Base-by-base conservation (phyloP, 2,888 invertebrate genomes). In the Agrochola lota region DNA sequence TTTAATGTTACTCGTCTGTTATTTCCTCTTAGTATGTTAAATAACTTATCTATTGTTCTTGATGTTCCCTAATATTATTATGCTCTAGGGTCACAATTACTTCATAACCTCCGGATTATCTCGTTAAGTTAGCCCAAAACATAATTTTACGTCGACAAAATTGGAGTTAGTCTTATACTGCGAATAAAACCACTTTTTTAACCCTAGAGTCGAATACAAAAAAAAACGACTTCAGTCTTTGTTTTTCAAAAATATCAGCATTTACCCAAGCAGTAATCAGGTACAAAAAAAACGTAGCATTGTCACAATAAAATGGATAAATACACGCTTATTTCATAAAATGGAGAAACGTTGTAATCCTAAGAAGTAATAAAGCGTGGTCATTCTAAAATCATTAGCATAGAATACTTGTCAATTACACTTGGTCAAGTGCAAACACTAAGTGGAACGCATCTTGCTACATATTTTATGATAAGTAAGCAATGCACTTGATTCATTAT, bases 361-460 rank as follows among this genome's bases (percentile, higher is more conserved):
- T 57, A 7, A 11, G 11, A 20, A 55, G 7, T 11, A 20, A 35
- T 11, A 3, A 57, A 75, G 20, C 55, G 78, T 93, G 89, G 94
- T 89, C 88, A 89, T 91, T 79, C 75, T 85, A 90, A 77, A 75
- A 63, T 76, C 80, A 89, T 78, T 83, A 84, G 15, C 83, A 82
- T 84, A 74, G 71, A 78, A 79, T 64, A 89, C 86, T 82, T 81
- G 88, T 88, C 89, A 90, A 89, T 82, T 81, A 91, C 90, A 93
- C 88, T 95, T 93, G 94, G 95, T 95, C 95, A 95, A 95, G 95
- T 95, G 93, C 93, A 94, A 55, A 79, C 86, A 74, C 79, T 89
- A 93, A 92, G 90, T 94, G 85, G 93, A 89, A 88, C 86, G 89
- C 93, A 91, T 93, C 91, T 92, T 93, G 93, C 89, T 92, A 93